Evolutionary conservation across 2,797 vertebrate species (phyloP).

Genomic region (Propithecus deckenii): DNA sequence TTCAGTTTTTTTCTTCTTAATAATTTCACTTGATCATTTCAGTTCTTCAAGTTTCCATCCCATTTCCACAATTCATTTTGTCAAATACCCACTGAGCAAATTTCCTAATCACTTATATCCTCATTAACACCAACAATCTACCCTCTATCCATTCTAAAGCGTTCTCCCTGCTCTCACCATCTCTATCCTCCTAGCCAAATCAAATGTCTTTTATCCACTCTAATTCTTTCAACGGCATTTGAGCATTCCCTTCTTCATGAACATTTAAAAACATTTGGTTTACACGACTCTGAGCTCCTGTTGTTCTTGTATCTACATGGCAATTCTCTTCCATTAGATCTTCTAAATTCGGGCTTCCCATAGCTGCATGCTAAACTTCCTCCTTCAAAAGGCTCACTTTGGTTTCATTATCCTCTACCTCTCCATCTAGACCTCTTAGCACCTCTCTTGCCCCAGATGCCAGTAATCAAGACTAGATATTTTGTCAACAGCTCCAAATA

Average conservation of each 20-base stretch:
- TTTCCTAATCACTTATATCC: neutral
- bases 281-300: neutral
- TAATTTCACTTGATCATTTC: neutral
- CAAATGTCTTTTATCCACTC: neutral
- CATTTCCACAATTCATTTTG: conserved; percentile 19
- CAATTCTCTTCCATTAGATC: neutral
- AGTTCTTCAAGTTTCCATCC: neutral
- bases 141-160: neutral
- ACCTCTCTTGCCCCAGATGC: neutral
- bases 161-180: neutral
- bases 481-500: conserved; percentile 3
- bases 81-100: neutral
- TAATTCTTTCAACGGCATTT: neutral
- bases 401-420: neutral
- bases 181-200: neutral
- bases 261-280: neutral
- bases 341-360: neutral
- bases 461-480: neutral
- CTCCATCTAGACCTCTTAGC: neutral
- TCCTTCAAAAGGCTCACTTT: neutral
- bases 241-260: neutral
- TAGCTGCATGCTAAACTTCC: neutral
- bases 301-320: neutral
- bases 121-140: neutral
- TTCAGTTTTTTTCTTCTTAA: conserved; percentile 21